Evolutionary conservation across 2,113 vertebrate genomes (phyloP), one percentile per base, ranked within the genome.

Genomic region (Bettongia penicillata): DNA sequence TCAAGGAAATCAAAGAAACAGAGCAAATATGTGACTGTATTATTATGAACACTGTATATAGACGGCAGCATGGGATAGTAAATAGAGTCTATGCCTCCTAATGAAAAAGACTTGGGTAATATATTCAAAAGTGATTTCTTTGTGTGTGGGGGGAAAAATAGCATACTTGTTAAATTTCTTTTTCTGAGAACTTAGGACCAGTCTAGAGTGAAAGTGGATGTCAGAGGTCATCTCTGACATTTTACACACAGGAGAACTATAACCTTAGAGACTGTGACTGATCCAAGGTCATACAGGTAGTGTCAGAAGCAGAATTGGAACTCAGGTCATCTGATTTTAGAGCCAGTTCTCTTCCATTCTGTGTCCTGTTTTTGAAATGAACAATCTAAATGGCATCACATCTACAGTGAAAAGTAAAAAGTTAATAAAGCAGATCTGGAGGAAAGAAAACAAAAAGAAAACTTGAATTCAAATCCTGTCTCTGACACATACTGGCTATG

Each of bases 121-220:
- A 68, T 50, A 97, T 96, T 98, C 96, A 90, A 90, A 96, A 91
- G 90, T 97, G 94, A 37, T 77, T n/a, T 37, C 31, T n/a, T 37
- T 48, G 48, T 48, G 48, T 68, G 37, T 93, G 61, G 93, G 89
- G 89, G 93, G 89, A 96, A 96, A 97, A 98, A 92, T 48, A 89
- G 94, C 53, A 26, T 94, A 93, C 95, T 90, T 93, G 94, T 97
- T 91, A 94, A 95, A 50, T 96, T 92, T 96, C 96, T 97, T 96
- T 96, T 93, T 96, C 91, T 94, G 89, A 55, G 93, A 96, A 96
- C 37, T 96, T 97, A 50, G 96, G 97, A 96, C 37, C 11, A 68
- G 3, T 48, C 3, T 68, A 68, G 57, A 77, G 14, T 77, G 37
- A 77, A 5, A 77, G 31, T 37, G 4, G 61, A n/a, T 16, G 37